Evolutionary conservation across 2,797 vertebrate species (phyloP), one percentile per base, ranked within the genome.

Genomic region (Sciaenops ocellatus): DNA sequence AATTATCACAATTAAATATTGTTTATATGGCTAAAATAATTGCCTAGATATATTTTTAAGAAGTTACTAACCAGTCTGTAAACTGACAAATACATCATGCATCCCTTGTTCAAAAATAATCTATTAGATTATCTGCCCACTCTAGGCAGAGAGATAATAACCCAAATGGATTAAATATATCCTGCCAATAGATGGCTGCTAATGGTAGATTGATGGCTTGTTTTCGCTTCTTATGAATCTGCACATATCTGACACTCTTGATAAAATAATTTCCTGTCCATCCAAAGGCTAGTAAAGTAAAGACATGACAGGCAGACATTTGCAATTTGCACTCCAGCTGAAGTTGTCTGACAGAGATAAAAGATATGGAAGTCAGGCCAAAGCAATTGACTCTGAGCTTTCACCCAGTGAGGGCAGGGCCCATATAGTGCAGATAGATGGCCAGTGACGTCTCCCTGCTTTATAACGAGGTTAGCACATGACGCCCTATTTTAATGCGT

Each of bases 401-500:
- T 86, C 68, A 77, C 76, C 84, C 56, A 79, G 42, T 59, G 5
- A 74, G 87, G 79, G 68, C 82, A n/a, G 65, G 67, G 72, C 79
- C 47, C 20, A 74, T 76, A 61, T 44, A 69, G 72, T 82, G 72
- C 79, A 87, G 82, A 89, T 78, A 68, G 69, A 90, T 77, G 78
- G 62, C 69, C 82, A 50, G 60, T 60, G 71, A 72, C 20, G 54
- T 78, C 69, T 77, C 20, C n/a, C 67, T 69, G 57, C 73, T 48
- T 73, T 89, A 85, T 75, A 87, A 85, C 46, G 62, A 72, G 74
- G 77, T 69, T 59, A 82, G 84, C 78, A 50, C 86, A 82, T 4
- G 66, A 73, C 24, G 56, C 69, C 80, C 65, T 63, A 12, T 85
- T 86, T 86, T 90, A 91, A 90, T 89, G 76, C 67, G 38, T 87